Base-by-base conservation (phyloP, 2,888 invertebrate species). In the Clusia tigrina region DNA sequence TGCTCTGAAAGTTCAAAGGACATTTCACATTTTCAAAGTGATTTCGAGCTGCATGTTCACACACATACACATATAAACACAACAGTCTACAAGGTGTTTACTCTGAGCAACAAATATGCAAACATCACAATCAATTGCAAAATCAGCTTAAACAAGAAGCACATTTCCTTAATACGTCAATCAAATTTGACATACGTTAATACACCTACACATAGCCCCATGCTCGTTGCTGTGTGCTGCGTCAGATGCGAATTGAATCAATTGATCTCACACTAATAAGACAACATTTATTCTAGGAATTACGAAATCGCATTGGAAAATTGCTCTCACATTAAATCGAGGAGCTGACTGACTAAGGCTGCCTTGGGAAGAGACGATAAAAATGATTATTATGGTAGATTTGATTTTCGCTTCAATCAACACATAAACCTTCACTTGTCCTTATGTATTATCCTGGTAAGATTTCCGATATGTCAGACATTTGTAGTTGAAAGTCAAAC, bases 371-470 rank as follows among this genome's bases (percentile, higher is more conserved):
- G 6, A 12, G 6, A 9, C 6, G 24, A 57, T 57, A 42, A 57
- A 57, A 42, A 23, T 57, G 42, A 46, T 57, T 42, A 57, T 57
- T 57, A 25, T 46, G 20, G 54, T 54, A 25, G n/a, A 57, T 57
- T 57, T 57, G 57, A 57, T 57, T 57, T 71, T 70, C 70, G 71
- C 71, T 69, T 69, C 71, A 71, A 71, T 71, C 71, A 71, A 71
- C 71, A 68, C 65, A 37, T 12, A 48, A 22, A 5, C 18, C 2
- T 48, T 20, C 20, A 48, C 42, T 15, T 42, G n/a, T 42, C 42
- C 42, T 42, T 42, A n/a, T n/a, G 42, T 42, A 6, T 42, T 42
- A 6, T 42, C 9, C 42, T 42, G 10, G 42, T 42, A 42, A 42
- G 42, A 42, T 17, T 6, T 42, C 42, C 10, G 42, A 42, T 17